Base-by-base conservation (phyloP, 2,888 invertebrate species). In the Mythimna vitellina region DNA sequence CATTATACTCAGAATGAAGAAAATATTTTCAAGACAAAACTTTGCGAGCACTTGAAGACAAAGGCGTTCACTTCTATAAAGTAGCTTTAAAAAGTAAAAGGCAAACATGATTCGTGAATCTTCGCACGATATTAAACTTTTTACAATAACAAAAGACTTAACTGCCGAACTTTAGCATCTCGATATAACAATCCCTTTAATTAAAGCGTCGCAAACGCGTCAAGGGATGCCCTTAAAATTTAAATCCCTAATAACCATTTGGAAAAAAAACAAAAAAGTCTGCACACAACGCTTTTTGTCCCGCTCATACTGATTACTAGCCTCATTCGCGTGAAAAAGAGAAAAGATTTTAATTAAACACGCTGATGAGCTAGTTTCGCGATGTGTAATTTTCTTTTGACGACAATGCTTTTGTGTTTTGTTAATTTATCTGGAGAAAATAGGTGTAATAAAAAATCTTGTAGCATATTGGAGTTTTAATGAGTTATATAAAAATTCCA, bases 321-420 rank as follows among this genome's bases (percentile, higher is more conserved):
- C 29, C 76, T 73, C 78, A 76, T 82, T 81, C 68, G 88, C 62
- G 79, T 64, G 80, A 88, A 81, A 81, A 85, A 82, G 87, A 87
- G 65, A 82, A 76, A 80, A 70, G 78, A 86, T 88, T 87, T 90
- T 89, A 90, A 90, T 90, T 90, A 90, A 90, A 86, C 85, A 82
- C 81, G 76, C 84, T 86, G 86, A 86, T 86, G 89, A 86, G 85
- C 80, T 81, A 87, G 83, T 84, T 87, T 82, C 78, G 81, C 78
- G 79, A 90, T 89, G 86, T 88, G 89, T 89, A 89, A 89, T 89
- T 88, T 87, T 85, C 84, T 88, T 88, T 88, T 85, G 86, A 88
- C 83, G 82, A 81, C 72, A 81, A 81, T 74, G 81, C 81, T 83
- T 84, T 86, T 84, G 83, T 76, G 79, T 76, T 82, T 81, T 83